Base-by-base conservation (phyloP, 1,140 invertebrate species). In the Lordiphosa clarofinis region DNA sequence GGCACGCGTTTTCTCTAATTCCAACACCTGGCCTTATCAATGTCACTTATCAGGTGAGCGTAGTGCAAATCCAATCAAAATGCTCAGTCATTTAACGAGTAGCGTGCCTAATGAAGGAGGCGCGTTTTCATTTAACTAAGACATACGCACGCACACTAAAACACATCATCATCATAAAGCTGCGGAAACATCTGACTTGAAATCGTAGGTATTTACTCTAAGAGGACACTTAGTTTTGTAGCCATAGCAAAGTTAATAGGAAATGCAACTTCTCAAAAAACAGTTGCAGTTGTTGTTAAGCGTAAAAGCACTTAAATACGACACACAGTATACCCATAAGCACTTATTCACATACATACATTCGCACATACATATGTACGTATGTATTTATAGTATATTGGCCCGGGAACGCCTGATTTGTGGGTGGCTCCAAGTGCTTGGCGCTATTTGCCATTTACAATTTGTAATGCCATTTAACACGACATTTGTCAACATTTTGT, bases 1-100 rank as follows among this genome's bases (percentile, higher is more conserved):
- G 28, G 28, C 28, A 31, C 28, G 28, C 28, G 28, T 31, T 31
- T 31, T 8, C 28, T 8, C 8, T 5, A 31, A 31, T 31, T 31
- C 28, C 28, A 7, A 8, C 28, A 31, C 28, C 7, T 31, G 28
- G 28, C 28, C 28, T 38, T 39, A 39, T 39, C 24, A 65, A 37
- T 47, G 55, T 68, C 64, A 68, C 47, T 68, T 28, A 43, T 68
- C 64, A 68, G 64, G 63, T 53, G 64, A 68, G 63, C 9, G 19
- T 12, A 4, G 4, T 12, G 5, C 24, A n/a, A 33, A 44, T 31
- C 21, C 12, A 31, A 52, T 24, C 43, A 24, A 37, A 39, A 40
- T 42, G 39, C 33, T 35, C 31, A 39, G 39, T 21, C 59, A 56
- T 66, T 50, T 35, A 57, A 40, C 12, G 28, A 6, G 28, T 31